Evolutionary conservation across 2,888 invertebrate genomes (phyloP), one percentile per base, ranked within the genome.

Genomic region (Acronicta leporina): DNA sequence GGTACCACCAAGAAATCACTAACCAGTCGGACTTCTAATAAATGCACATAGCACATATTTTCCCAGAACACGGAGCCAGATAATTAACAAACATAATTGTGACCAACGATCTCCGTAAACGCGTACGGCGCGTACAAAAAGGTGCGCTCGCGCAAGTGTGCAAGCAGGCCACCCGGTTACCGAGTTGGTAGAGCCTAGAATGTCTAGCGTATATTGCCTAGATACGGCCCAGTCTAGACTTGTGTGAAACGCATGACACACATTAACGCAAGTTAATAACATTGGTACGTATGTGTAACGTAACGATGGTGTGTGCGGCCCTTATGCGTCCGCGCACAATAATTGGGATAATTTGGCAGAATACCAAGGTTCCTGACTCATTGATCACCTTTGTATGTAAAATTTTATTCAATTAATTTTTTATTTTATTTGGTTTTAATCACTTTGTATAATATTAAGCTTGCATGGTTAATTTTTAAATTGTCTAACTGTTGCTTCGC

Each of bases 101-200:
- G 79, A 69, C 71, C 75, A 63, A 63, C 65, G 74, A 75, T 79
- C 80, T 78, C 64, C 67, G 77, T 75, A 73, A 74, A 75, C 69
- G 61, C 70, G 67, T 71, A 76, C 68, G 68, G 64, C 77, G 75
- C 68, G 67, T 69, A 73, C 69, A 68, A 75, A 85, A 83, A 84
- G 81, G 79, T 79, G 74, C 76, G 79, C 68, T 64, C 68, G 61
- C 73, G 77, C 88, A 89, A 89, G 87, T 89, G 87, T 87, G 90
- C 87, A 87, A 92, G 68, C 89, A 78, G 89, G 92, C 87, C 85
- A 92, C 89, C 90, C 82, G 91, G 92, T 92, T 80, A 91, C 88
- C 86, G 86, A 81, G 79, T 79, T 85, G 87, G 77, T 78, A 79
- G 84, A 79, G 73, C 83, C 87, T 87, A 87, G 88, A 87, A 86